Evolutionary conservation across 2,113 vertebrate species (phyloP), one percentile per base, ranked within the genome.

Genomic region (Aldabrachelys gigantea): DNA sequence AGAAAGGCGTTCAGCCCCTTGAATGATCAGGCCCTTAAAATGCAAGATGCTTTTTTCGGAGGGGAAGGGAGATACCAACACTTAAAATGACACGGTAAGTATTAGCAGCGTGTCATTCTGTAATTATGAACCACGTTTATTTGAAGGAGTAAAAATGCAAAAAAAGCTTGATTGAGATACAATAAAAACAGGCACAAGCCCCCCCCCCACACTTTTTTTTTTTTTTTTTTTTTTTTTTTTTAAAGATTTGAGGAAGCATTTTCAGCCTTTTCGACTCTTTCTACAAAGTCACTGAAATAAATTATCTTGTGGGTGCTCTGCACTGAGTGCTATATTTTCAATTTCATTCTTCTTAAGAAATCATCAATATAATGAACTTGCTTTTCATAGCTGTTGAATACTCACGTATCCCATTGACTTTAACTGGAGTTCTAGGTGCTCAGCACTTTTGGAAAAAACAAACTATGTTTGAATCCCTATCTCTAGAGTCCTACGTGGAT

Each of bases 231-330:
- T 10, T 21, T 53, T 49, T 24, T 10, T 3, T 41, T 90, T 14
- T 62, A 2, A 75, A 25, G 16, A 41, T 5, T 6, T 35, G 4
- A 76, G 3, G 0, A 0, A 62, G 38, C 3, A 24, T 21, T 57
- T 82, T 6, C 38, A 57, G 25, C 17, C 24, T 82, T 41, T 84
- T 8, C 29, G 3, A 52, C 22, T 31, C 1, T 17, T 2, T n/a
- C 65, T 69, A 21, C n/a, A 35, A 69, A 69, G 65, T 17, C 21
- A 44, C 72, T 76, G 38, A 44, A 25, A 44, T n/a, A 44, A 44
- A 44, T 25, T 14, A 76, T 25, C 22, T 78, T 13, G 3, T 38
- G 7, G 75, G 10, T 44, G 38, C 10, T 78, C 24, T 44, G 5
- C 25, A 47, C 75, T 47, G 41, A 44, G 6, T 78, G 75, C 13